These are phyloP conservation scores for Bostrychus sinensis DNA, from an alignment of 2,113 vertebrate genomes.

Conservation along the genomic window DNA sequence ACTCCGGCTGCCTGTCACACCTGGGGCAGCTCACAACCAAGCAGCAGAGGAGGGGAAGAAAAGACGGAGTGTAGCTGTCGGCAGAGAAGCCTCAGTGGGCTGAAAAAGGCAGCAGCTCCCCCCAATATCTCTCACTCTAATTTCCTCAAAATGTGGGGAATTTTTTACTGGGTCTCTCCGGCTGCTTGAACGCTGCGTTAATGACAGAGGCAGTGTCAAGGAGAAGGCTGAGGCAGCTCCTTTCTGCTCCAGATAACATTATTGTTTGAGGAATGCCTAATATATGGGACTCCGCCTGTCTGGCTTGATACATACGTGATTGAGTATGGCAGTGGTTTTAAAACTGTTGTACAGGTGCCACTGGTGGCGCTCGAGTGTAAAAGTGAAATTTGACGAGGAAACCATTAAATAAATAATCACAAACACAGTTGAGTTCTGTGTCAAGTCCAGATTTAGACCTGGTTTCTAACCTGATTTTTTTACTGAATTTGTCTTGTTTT, in stretches of 20 bases:
- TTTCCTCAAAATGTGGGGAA: conserved; percentile 64
- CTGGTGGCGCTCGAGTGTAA: too few species aligned
- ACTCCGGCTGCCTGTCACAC: conserved; percentile 73
- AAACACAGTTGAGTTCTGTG: too few species aligned
- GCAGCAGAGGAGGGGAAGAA: conserved; percentile 44
- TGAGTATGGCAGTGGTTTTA: conserved; percentile 16
- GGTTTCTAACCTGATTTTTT: too few species aligned
- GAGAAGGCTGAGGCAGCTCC: conserved; percentile 43
- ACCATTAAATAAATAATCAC: too few species aligned
- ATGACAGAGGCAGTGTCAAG: conserved; percentile 54
- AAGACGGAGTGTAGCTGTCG: conserved; percentile 75
- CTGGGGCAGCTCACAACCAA: conserved; percentile 69
- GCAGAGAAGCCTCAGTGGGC: conserved; percentile 62
- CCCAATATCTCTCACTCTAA: conserved; percentile 65
- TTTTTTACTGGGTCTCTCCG: conserved; percentile 57
- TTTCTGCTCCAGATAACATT: conserved; percentile 50
- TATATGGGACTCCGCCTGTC: conserved; percentile 1
- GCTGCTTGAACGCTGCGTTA: conserved; percentile 55
- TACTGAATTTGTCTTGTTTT: neutral
- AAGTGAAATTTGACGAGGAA: too few species aligned
- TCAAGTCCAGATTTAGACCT: too few species aligned
- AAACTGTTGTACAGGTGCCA: too few species aligned
- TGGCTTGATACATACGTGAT: conserved; percentile 17
- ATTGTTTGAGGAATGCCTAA: conserved; percentile 23
- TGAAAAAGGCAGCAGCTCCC: conserved; percentile 58